These are phyloP conservation scores for Eulemur rubriventer DNA, from an alignment of 2,797 vertebrate genomes.

Conservation along the genomic window DNA sequence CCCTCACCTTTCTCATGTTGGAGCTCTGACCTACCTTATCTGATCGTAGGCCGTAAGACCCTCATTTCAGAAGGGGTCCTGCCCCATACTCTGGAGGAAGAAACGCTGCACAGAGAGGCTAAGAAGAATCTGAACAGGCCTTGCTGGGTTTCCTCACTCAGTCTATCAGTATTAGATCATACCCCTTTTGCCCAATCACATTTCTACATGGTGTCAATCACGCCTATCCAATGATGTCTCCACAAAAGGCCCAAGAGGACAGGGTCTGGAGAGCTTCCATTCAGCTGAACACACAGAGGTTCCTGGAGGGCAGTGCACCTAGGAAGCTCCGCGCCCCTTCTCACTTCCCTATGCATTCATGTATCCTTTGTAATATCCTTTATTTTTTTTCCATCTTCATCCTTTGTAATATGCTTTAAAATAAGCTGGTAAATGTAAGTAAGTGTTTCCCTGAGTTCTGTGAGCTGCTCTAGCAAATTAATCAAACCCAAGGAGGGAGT, in stretches of 20 bases:
- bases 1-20: neutral
- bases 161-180: neutral
- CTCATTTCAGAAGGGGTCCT: neutral
- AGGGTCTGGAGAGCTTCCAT: neutral
- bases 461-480: neutral
- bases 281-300: neutral
- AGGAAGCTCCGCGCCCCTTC: neutral
- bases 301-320: neutral
- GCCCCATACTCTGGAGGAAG: neutral
- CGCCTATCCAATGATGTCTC: neutral
- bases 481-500: neutral
- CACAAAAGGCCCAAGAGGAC: neutral
- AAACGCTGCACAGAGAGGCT: neutral
- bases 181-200: neutral
- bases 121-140: neutral
- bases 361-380: neutral
- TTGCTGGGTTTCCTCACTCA: neutral
- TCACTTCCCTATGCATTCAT: too few species aligned
- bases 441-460: neutral
- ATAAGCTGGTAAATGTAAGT: neutral
- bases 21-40: neutral
- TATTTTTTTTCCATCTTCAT: neutral
- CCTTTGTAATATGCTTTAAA: neutral
- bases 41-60: neutral
- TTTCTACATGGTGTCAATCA: neutral